These are phyloP conservation scores for Vimba vimba DNA, from an alignment of 2,113 vertebrate genomes.

Conservation along the genomic window DNA sequence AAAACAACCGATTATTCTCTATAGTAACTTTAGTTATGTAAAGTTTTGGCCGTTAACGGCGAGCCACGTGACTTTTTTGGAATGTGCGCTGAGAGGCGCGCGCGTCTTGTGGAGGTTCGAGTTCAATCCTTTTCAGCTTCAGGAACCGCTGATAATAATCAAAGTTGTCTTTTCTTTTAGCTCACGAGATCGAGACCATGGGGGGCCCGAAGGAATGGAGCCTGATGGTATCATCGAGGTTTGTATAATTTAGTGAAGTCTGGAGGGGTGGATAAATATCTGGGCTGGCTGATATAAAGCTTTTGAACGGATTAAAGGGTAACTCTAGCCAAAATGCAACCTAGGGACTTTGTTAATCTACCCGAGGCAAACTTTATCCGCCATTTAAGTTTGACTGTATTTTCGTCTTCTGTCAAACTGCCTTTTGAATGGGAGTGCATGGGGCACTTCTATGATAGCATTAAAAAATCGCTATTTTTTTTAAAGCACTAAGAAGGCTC, in stretches of 20 bases:
- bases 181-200: conserved; percentile 97
- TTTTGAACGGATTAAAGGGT: too few relatives aligned
- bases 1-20: not conserved
- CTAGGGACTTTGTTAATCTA: too few relatives aligned
- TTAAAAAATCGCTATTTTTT: too few relatives aligned
- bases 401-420: too few relatives aligned
- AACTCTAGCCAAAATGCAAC: too few relatives aligned
- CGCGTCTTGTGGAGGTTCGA: not conserved
- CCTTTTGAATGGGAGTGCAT: too few relatives aligned
- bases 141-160: not conserved
- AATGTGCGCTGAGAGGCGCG: not conserved
- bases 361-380: too few relatives aligned
- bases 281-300: not conserved
- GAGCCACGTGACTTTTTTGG: conserved; percentile 38
- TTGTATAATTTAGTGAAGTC: conserved; percentile 8
- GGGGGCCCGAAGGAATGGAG: conserved; percentile 97
- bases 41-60: not conserved
- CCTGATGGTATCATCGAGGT: conserved; percentile 99
- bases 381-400: too few relatives aligned
- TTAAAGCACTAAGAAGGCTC: too few relatives aligned
- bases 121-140: not conserved
- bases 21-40: not conserved
- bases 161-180: not conserved
- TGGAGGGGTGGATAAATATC: not conserved
- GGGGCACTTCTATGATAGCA: too few relatives aligned